Base-by-base conservation (phyloP, 1,140 invertebrate genomes). In the Portunus trituberculatus region DNA sequence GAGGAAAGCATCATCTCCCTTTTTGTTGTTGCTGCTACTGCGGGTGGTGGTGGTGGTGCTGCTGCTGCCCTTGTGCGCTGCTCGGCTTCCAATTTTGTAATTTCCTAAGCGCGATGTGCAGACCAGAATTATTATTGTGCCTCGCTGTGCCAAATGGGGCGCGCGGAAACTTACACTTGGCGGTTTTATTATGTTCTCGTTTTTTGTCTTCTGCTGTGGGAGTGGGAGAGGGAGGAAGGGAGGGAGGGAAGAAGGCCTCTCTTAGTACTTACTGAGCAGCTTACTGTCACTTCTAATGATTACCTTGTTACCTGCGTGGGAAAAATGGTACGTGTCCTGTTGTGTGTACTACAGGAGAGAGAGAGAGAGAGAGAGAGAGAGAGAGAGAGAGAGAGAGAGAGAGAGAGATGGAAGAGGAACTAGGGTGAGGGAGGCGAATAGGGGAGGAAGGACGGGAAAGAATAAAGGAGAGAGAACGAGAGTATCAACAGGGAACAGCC, bases 381-480 rank as follows among this genome's bases (percentile, higher is more conserved):
- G 67, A 76, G 67, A 59, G 52, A 76, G 67, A 76, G 67, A 76
- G 67, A 76, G 67, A 76, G 67, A n/a, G 25, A n/a, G 25, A n/a
- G 25, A 76, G 67, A 76, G 67, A 76, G 16, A 76, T 25, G n/a
- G 67, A 76, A n/a, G n/a, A 20, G n/a, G 67, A 76, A 59, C 52
- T 59, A 59, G 52, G 52, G 52, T 59, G 52, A 59, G 52, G 52
- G 16, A 59, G 16, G 16, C 52, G 52, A 59, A 59, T 59, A 59
- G 52, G 67, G n/a, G 67, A 76, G 67, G n/a, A 76, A 76, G 67
- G 67, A 76, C 16, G 67, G 20, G 20, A 76, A 76, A 76, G 67
- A 76, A 76, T 76, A 76, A 76, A 76, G 67, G 67, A 76, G 67
- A 76, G 67, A 76, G 67, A 76, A 76, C 67, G 67, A 76, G 67